Evolutionary conservation across 2,888 invertebrate species (phyloP).

Genomic region (Epiblema foenella): DNA sequence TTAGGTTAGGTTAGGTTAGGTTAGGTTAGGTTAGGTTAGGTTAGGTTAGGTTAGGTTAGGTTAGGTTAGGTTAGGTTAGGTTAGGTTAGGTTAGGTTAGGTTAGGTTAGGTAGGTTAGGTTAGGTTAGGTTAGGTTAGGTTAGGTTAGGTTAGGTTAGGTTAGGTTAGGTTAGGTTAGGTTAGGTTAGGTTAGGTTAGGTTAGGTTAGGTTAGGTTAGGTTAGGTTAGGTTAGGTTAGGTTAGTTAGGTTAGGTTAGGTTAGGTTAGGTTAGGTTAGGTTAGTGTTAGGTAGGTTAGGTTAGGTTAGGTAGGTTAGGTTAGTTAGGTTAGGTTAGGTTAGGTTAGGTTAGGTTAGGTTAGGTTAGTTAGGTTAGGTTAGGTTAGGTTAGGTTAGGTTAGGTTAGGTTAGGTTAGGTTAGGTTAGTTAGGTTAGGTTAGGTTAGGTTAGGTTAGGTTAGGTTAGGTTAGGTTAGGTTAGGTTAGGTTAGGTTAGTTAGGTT

Average conservation of each 20-base stretch:
- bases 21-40: slow-evolving; percentile 28
- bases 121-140: slow-evolving; percentile 50
- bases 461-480: slow-evolving; percentile 48
- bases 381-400: slow-evolving; percentile 44
- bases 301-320: slow-evolving; percentile 45
- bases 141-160: slow-evolving; percentile 51
- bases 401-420: slow-evolving; percentile 47
- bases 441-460: slow-evolving; percentile 45
- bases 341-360: slow-evolving; percentile 45
- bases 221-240: slow-evolving; percentile 39
- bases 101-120: slow-evolving; percentile 43
- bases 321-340: slow-evolving; percentile 45
- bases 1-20: slow-evolving; percentile 21
- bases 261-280: slow-evolving; percentile 46
- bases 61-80: slow-evolving; percentile 29
- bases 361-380: slow-evolving; percentile 41
- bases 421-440: slow-evolving; percentile 47
- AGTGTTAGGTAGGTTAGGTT: slow-evolving; percentile 40
- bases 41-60: slow-evolving; percentile 29
- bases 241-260: slow-evolving; percentile 47
- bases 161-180: slow-evolving; percentile 50
- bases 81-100: slow-evolving; percentile 29
- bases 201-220: slow-evolving; percentile 47
- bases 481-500: slow-evolving; percentile 47
- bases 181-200: slow-evolving; percentile 49